Conservation (phyloP, 2,113 vertebrate genomes). For the Notarius quadriscutis region DNA sequence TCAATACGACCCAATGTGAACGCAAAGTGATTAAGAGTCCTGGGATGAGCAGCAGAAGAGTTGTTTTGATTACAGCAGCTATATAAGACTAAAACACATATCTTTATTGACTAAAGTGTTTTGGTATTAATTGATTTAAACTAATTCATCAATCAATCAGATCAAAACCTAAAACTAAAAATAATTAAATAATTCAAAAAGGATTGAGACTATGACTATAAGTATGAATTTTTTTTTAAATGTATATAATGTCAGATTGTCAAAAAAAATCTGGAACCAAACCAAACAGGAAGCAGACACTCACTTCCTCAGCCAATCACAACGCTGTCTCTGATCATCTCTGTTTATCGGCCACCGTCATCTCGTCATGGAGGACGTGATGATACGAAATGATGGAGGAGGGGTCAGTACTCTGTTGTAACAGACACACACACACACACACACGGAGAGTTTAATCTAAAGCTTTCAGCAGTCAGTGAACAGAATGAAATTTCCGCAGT, state of each 20-base stretch:
- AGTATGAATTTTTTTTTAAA: neutral
- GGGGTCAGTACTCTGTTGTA: neutral
- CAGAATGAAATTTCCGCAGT: slow-evolving; percentile 55
- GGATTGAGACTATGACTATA: neutral
- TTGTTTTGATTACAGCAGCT: neutral
- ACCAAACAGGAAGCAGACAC: slow-evolving; percentile 20
- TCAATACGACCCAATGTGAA: neutral
- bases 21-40: neutral
- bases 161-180: neutral
- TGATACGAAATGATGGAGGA: neutral
- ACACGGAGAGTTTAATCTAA: slow-evolving; percentile 47
- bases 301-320: slow-evolving; percentile 34
- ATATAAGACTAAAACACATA: too few species aligned
- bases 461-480: slow-evolving; percentile 36
- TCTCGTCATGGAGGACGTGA: neutral
- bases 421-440: slow-evolving; percentile 2
- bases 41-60: neutral
- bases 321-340: neutral
- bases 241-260: neutral
- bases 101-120: neutral
- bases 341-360: neutral
- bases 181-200: neutral
- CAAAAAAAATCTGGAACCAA: neutral
- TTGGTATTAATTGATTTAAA: neutral
- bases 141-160: neutral